These are phyloP conservation scores for Zoanthus sociatus DNA, from an alignment of 92 coral and sea anemone genomes.

Conservation along the genomic window DNA sequence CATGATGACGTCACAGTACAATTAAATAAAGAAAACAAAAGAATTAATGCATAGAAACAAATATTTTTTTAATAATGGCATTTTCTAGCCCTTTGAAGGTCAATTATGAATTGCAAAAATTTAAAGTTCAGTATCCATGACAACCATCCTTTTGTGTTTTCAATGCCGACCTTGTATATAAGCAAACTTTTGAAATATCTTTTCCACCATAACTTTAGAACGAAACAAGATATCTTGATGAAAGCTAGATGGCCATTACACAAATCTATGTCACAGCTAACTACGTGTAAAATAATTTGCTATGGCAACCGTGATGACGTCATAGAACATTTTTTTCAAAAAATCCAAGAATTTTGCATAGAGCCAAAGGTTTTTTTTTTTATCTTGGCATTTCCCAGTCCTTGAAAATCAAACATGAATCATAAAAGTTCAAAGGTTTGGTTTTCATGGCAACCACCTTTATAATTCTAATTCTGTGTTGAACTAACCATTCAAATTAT, in stretches of 20 bases:
- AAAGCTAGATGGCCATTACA: neutral
- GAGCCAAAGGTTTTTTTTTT: neutral
- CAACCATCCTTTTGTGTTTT: neutral
- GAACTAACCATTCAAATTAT: too few species aligned
- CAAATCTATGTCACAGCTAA: neutral
- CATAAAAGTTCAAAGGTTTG: neutral
- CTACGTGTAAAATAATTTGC: neutral
- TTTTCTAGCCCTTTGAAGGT: neutral
- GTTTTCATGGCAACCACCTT: neutral
- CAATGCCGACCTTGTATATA: neutral
- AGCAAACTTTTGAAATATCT: neutral
- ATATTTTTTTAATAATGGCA: neutral
- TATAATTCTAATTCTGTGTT: neutral
- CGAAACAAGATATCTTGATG: neutral
- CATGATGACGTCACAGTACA: constrained; percentile 35
- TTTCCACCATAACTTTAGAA: neutral
- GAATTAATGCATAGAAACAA: neutral
- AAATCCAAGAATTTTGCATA: neutral
- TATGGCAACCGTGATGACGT: neutral
- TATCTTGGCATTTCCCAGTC: neutral
- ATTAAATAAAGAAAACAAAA: neutral
- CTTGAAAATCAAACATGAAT: neutral
- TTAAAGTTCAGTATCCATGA: neutral
- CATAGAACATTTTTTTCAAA: neutral
- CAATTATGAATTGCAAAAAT: neutral